phyloP scores from a whole-genome alignment of 2,888 invertebrate species.

The Ptilodon capucinus region DNA sequence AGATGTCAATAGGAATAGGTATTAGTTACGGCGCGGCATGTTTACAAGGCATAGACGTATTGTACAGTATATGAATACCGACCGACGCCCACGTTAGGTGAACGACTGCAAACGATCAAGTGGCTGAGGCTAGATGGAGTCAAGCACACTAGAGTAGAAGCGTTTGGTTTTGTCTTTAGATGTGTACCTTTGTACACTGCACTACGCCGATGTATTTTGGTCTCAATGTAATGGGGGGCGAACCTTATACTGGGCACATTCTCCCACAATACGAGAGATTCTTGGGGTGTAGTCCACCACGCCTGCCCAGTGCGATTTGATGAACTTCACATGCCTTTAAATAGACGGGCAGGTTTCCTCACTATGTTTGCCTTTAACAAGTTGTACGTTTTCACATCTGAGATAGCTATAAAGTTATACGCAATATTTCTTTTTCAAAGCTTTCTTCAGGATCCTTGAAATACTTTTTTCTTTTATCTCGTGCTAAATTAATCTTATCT shows the following conservation, averaged over 20 bases:
- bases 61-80: conserved; percentile 23
- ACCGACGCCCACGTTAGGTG: conserved; percentile 28
- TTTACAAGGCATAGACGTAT: conserved; percentile 4
- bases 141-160: conserved; percentile 18
- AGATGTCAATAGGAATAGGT: background rate
- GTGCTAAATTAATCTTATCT: conserved; percentile 32
- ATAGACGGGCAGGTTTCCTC: too few relatives aligned
- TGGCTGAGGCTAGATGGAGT: conserved; percentile 15
- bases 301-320: too few relatives aligned
- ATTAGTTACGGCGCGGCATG: conserved; percentile 2
- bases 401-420: background rate
- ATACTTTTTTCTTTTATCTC: conserved; percentile 34
- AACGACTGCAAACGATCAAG: conserved; percentile 23
- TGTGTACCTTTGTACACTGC: too few relatives aligned
- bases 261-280: too few relatives aligned
- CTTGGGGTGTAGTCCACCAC: too few relatives aligned
- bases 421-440: conserved; percentile 1
- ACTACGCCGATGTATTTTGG: too few relatives aligned
- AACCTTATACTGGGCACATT: too few relatives aligned
- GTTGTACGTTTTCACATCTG: background rate
- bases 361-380: background rate
- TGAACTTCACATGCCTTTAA: too few relatives aligned
- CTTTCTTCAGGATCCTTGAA: conserved; percentile 28
- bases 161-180: conserved; percentile 8
- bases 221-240: too few relatives aligned